These are phyloP conservation scores for Conops quadrifasciatus DNA, from an alignment of 2,888 invertebrate genomes.

Conservation along the genomic window DNA sequence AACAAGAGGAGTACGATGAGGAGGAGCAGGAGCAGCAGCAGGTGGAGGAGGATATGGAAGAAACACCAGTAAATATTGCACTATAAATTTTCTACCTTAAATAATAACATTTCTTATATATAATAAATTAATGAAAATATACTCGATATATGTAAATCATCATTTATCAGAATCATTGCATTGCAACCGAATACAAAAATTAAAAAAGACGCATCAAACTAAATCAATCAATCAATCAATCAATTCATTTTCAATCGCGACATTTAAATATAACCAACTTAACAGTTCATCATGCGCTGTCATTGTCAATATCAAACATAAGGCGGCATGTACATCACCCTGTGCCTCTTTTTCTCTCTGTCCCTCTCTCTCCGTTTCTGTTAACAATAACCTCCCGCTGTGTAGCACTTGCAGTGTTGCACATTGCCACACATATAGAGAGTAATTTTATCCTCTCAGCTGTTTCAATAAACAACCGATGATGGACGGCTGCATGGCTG, in stretches of 20 bases:
- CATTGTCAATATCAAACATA: neutral
- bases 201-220: neutral
- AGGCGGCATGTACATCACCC: too few species aligned
- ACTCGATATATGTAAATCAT: neutral
- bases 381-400: neutral
- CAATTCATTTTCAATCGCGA: neutral
- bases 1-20: constrained; percentile 35
- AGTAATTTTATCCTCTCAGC: too few species aligned
- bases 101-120: neutral
- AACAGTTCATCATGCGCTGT: too few species aligned
- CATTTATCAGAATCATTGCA: constrained; percentile 1
- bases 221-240: neutral
- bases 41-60: constrained; percentile 43
- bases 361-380: neutral
- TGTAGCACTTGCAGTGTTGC: neutral
- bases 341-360: neutral
- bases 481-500: neutral
- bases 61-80: constrained; percentile 49
- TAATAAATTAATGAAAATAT: neutral
- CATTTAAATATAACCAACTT: too few species aligned
- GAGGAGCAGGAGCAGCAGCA: constrained; percentile 44
- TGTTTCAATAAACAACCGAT: too few species aligned
- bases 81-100: constrained; percentile 5
- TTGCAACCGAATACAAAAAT: neutral
- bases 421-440: neutral